phyloP scores from a whole-genome alignment of 2,888 invertebrate species.

The Nesidiocoris tenuis region DNA sequence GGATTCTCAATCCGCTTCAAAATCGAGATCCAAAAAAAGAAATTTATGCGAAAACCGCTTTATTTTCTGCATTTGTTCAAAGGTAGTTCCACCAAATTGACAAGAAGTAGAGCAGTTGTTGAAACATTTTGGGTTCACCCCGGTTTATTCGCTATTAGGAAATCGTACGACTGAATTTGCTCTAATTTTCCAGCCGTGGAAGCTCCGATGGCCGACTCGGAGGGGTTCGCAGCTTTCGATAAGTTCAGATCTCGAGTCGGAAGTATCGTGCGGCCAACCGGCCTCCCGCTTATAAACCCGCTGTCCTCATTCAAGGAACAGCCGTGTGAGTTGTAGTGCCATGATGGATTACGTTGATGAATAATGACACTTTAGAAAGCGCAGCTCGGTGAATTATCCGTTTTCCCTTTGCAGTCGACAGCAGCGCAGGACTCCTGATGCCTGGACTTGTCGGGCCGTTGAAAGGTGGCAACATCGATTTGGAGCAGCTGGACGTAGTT shows the following conservation, averaged over 20 bases:
- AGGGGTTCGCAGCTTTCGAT: constrained; percentile 60
- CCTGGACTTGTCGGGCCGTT: constrained; percentile 55
- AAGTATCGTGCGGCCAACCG: constrained; percentile 65
- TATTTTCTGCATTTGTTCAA: too few species aligned
- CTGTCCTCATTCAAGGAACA: constrained; percentile 51
- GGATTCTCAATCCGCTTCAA: too few species aligned
- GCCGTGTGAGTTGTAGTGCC: constrained; percentile 50
- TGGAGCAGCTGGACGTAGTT: constrained; percentile 42
- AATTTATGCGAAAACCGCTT: too few species aligned
- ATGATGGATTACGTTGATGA: background rate
- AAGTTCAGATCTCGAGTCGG: constrained; percentile 62
- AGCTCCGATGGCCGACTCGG: constrained; percentile 22
- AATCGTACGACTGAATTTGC: too few species aligned
- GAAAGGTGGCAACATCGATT: constrained; percentile 46
- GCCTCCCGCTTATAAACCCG: constrained; percentile 52
- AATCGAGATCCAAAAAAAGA: too few species aligned
- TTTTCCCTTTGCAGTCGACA: constrained; percentile 51
- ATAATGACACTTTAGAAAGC: too few species aligned
- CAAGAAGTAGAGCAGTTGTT: too few species aligned
- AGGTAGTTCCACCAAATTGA: too few species aligned
- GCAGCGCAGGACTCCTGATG: constrained; percentile 60
- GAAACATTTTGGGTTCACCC: too few species aligned
- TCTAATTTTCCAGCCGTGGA: constrained; percentile 18
- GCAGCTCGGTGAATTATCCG: background rate
- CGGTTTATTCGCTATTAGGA: too few species aligned